Base-by-base conservation (phyloP, 2,797 vertebrate genomes). In the Takifugu rubripes region DNA sequence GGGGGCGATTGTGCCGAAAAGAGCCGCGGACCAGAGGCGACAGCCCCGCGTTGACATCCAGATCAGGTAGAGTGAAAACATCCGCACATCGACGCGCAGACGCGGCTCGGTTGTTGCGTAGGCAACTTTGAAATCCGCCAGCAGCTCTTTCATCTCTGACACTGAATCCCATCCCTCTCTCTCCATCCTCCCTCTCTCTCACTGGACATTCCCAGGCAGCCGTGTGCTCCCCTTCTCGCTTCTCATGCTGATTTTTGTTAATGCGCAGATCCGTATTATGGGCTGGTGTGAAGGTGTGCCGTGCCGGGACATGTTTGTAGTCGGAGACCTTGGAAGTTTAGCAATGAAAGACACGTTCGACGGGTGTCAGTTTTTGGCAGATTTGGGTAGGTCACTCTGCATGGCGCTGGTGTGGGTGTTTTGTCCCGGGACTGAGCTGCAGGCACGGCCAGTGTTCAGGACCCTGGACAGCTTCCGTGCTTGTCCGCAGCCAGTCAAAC, bases 1-100 rank as follows among this genome's bases (percentile, higher is more conserved):
- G 68, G 72, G 1, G 33, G 60, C 33, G 36, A 3, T 1, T 61
- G 57, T 49, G 59, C 44, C 3, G 60, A 59, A 55, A 55, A 75
- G 60, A 12, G 58, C 54, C 66, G 1, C 54, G 27, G 56, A 64
- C 54, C 49, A 21, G 49, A 25, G 48, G 46, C 56, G 10, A 24
- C 40, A 10, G 52, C 51, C 21, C 67, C 72, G 48, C 55, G 46
- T 5, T 69, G 52, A 29, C 76, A 67, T 74, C 71, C 65, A 71
- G 67, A 82, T 5, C 75, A 83, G 86, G 86, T 88, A 87, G 74
- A 67, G 72, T 78, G 59, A 10, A 57, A 53, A 64, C 74, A 67
- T 75, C 56, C 73, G 67, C 52, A 49, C 45, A 66, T 56, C 48
- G 59, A 50, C 73, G 29, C 54, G 29, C 42, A 29, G 50, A 55